A percentile compares a stretch with the other conserved stretches of the same genome.
phyloP scores from a whole-genome alignment of 2,113 vertebrate species.

The Dicaeum eximium region DNA sequence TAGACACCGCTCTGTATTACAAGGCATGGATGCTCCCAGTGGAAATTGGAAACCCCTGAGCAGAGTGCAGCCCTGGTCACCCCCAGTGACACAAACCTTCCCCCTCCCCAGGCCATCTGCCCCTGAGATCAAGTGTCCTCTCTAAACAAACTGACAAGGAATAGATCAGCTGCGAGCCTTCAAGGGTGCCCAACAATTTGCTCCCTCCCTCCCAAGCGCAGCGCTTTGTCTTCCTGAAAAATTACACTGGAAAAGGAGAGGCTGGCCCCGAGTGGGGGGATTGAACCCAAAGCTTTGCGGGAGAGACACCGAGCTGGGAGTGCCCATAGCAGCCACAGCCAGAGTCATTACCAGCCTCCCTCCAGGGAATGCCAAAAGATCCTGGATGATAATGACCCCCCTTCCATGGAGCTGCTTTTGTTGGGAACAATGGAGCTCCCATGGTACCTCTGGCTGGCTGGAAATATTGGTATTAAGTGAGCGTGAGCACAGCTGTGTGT shows the following conservation, averaged over 20 bases:
- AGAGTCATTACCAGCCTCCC: neutral
- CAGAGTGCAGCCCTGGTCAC: neutral
- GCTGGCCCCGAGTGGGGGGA: neutral
- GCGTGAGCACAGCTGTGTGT: slow-evolving; percentile 73
- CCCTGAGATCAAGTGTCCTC: neutral
- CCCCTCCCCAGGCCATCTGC: neutral
- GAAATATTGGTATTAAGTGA: slow-evolving; percentile 66
- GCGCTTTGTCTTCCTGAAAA: neutral
- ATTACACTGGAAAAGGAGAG: neutral
- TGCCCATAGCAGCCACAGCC: neutral
- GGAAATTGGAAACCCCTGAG: neutral
- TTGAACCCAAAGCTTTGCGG: neutral
- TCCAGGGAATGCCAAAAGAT: slow-evolving; percentile 1
- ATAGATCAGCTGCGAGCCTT: neutral
- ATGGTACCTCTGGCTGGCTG: slow-evolving; percentile 46
- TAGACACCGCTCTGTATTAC: neutral
- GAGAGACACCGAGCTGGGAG: rapidly evolving
- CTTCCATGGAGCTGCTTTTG: slow-evolving; percentile 44
- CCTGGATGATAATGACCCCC: slow-evolving; percentile 16
- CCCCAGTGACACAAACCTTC: neutral
- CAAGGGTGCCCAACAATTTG: neutral
- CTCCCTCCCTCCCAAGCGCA: neutral
- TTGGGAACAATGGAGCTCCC: slow-evolving; percentile 64
- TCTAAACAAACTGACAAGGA: neutral
- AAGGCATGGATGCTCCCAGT: neutral